Percentiles rank a stretch among this genome's conserved stretches.
phyloP scores from a whole-genome alignment of 2,113 vertebrate species.

The Aplodontia rufa region DNA sequence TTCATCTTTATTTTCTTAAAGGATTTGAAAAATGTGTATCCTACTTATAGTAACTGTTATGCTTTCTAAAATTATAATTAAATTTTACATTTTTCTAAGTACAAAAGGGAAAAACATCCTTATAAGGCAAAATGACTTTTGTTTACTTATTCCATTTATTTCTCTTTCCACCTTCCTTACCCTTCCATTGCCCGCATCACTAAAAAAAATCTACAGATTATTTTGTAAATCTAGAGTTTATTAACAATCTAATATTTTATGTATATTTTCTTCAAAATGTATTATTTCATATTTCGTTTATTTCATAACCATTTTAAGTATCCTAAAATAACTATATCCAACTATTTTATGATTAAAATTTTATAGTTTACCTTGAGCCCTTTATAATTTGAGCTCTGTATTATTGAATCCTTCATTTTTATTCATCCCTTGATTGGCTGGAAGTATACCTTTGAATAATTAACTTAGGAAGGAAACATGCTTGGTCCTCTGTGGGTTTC shows the following conservation, averaged over 20 bases:
- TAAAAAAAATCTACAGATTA: neutral
- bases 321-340: neutral
- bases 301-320: neutral
- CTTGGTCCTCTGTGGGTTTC: neutral
- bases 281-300: neutral
- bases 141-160: neutral
- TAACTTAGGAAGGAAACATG: neutral
- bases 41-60: neutral
- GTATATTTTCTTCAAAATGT: neutral
- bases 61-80: neutral
- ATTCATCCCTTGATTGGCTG: neutral
- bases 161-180: neutral
- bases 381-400: neutral
- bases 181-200: neutral
- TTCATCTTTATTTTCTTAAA: conserved; percentile 8
- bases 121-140: neutral
- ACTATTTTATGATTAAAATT: neutral
- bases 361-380: neutral
- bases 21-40: neutral
- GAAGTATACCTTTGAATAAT: neutral
- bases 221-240: neutral
- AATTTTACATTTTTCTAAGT: neutral
- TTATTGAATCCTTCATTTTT: neutral
- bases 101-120: neutral
- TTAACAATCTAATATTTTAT: neutral